phyloP scores from a whole-genome alignment of 2,797 vertebrate species.

The Sternotherus odoratus region DNA sequence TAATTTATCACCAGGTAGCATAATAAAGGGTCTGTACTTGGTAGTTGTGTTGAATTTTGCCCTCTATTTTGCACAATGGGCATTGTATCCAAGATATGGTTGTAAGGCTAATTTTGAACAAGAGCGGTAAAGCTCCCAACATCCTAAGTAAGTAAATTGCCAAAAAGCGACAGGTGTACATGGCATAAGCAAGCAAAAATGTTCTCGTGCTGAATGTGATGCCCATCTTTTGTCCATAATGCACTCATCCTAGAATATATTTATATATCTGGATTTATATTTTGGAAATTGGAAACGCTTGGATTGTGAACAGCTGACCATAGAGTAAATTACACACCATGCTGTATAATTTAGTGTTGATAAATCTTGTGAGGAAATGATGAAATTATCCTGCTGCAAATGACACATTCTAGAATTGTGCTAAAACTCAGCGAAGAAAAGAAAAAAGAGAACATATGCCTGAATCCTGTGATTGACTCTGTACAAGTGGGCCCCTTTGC shows the following conservation, averaged over 20 bases:
- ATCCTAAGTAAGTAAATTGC: not conserved
- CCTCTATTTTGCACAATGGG: constrained; percentile 1
- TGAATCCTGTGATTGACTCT: not conserved
- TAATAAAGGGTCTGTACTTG: constrained; percentile 1
- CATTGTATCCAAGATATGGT: not conserved
- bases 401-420: not conserved
- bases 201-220: not conserved
- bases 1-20: constrained; percentile 21
- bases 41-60: not conserved
- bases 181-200: not conserved
- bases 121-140: not conserved
- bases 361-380: not conserved
- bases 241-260: not conserved
- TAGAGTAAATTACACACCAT: not conserved
- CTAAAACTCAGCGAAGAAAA: not conserved
- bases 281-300: not conserved
- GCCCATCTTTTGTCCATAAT: not conserved
- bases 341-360: not conserved
- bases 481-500: rapidly evolving
- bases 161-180: not conserved
- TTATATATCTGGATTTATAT: not conserved
- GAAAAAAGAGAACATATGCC: not conserved
- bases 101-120: constrained; percentile 15
- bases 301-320: not conserved
- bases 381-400: not conserved